Base-by-base conservation (phyloP, 2,888 invertebrate genomes). In the Xestobium rufovillosum region DNA sequence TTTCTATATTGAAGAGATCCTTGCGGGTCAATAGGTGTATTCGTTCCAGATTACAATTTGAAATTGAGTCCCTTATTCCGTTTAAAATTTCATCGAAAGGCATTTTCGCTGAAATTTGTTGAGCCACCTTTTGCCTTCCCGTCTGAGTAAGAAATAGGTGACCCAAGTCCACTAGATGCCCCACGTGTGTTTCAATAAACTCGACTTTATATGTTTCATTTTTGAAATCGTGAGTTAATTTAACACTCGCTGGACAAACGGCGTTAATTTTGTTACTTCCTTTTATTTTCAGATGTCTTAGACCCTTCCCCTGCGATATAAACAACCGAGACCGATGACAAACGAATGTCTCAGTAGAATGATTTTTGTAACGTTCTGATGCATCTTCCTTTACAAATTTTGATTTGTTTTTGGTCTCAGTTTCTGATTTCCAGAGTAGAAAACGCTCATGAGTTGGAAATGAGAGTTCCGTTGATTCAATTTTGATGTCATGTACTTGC, bases 1-100 rank as follows among this genome's bases (percentile, higher is more conserved):
- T 19, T 37, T 45, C 36, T 19, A 47, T 45, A 32, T 47, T 47
- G 23, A 42, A 34, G 3, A 47, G 14, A 34, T 44, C 45, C 31
- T 44, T 36, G 29, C 37, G 39, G 9, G 32, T 42, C n/a, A 44
- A 16, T 12, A 48, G 31, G 28, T 39, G 36, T 26, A 38, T 30
- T 41, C 43, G 36, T 29, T 45, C 38, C 11, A 39, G 27, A 23
- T 38, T 17, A 23, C 14, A 26, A 23, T 38, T 16, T n/a, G 35
- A 3, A 14, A 39, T 27, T 1, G 40, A 38, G 8, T 47, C 37
- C 16, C 36, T 38, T 16, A 47, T 23, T 16, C 39, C 39, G 31
- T 47, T 42, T 17, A 44, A 35, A 19, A 48, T 48, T 10, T 17
- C 26, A 15, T 41, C 34, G 30, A 44, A 42, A 8, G 44, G 43